Percentiles rank a stretch among this genome's conserved stretches.
These are phyloP conservation scores for Drosophila ohnishii DNA, from an alignment of 1,140 invertebrate genomes.

Conservation along the genomic window DNA sequence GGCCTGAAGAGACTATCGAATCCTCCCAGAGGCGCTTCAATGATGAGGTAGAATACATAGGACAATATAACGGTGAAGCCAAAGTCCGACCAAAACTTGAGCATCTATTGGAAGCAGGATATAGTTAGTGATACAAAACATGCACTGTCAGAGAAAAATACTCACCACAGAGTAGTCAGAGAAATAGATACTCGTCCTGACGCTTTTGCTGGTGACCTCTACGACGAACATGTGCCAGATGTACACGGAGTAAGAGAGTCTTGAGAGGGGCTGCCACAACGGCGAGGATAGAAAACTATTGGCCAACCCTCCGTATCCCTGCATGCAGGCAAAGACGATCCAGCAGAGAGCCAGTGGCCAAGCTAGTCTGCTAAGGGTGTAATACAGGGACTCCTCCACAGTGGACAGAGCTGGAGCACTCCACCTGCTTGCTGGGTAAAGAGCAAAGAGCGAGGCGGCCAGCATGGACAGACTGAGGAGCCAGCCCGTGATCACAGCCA, in stretches of 20 bases:
- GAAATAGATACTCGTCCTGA: slow-evolving; percentile 34
- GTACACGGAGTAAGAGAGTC: slow-evolving; percentile 84
- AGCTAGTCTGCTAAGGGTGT: slow-evolving; percentile 85
- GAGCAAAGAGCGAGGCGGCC: slow-evolving; percentile 50
- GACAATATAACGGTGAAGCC: slow-evolving; percentile 40
- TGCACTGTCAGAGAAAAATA: not conserved
- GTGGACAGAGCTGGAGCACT: slow-evolving; percentile 56
- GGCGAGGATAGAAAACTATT: slow-evolving; percentile 83
- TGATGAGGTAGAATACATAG: slow-evolving; percentile 23
- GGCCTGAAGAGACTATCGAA: slow-evolving; percentile 15
- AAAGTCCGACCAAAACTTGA: slow-evolving; percentile 45
- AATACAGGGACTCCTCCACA: slow-evolving; percentile 85
- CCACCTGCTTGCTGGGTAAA: slow-evolving; percentile 61
- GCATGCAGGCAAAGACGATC: slow-evolving; percentile 87
- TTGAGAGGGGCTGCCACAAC: slow-evolving; percentile 83
- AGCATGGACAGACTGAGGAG: slow-evolving; percentile 40
- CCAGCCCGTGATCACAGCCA: slow-evolving; percentile 50
- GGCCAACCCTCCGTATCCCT: slow-evolving; percentile 86
- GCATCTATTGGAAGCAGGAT: slow-evolving; percentile 10
- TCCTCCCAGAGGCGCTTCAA: slow-evolving; percentile 39
- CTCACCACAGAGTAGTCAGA: slow-evolving; percentile 48
- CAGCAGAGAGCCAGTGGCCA: slow-evolving; percentile 86
- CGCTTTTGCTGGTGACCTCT: not conserved
- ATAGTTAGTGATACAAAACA: not conserved
- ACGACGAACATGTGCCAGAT: slow-evolving; percentile 80